Percentiles rank a stretch among this genome's conserved stretches.
These are phyloP conservation scores for Phaethon lepturus DNA, from an alignment of 2,113 vertebrate genomes.

Conservation along the genomic window DNA sequence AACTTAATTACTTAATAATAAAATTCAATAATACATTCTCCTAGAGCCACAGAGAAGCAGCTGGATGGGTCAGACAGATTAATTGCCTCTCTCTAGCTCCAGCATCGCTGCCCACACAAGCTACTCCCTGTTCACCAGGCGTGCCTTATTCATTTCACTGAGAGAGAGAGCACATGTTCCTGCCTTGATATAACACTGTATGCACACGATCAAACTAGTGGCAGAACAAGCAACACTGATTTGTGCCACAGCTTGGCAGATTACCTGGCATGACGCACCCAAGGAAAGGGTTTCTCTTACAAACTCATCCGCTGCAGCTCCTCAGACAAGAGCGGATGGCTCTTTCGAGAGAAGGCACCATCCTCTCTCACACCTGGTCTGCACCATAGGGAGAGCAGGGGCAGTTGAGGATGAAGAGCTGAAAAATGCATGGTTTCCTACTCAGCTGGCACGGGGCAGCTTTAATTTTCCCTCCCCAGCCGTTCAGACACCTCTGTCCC, in stretches of 20 bases:
- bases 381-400: background rate
- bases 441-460: background rate
- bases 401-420: background rate
- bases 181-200: background rate
- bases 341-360: rapidly evolving
- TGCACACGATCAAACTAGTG: background rate
- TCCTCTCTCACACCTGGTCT: background rate
- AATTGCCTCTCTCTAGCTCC: background rate
- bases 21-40: background rate
- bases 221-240: background rate
- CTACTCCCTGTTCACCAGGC: background rate
- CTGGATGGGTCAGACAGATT: background rate
- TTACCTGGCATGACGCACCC: background rate
- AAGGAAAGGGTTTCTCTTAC: background rate
- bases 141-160: background rate
- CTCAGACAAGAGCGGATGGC: background rate
- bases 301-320: background rate
- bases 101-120: background rate
- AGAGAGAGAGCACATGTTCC: background rate
- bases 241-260: background rate
- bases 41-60: background rate
- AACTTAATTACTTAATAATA: background rate
- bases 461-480: background rate
- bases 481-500: background rate
- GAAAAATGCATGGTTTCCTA: background rate